Evolutionary conservation across 2,797 vertebrate species (phyloP).

Genomic region (Pipistrellus pipistrellus): DNA sequence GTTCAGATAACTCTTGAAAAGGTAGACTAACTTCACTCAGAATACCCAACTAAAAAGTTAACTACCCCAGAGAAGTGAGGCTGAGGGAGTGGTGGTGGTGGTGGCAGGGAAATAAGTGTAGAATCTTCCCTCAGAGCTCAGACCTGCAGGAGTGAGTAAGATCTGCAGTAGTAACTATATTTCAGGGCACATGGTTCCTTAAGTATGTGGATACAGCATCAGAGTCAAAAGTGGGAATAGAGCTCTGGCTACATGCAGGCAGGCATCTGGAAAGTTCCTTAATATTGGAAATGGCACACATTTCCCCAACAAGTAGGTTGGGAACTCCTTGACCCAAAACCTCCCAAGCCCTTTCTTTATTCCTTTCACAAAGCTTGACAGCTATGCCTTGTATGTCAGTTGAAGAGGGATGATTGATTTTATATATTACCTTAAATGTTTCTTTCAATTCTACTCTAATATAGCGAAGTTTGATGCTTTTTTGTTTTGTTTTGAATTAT

Average conservation of each 20-base stretch:
- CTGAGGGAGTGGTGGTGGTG: too few species aligned
- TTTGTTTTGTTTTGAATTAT: too few species aligned
- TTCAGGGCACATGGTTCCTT: not conserved
- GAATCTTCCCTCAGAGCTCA: not conserved
- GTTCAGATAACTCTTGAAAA: constrained; percentile 52
- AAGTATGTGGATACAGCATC: not conserved
- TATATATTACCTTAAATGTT: constrained; percentile 2
- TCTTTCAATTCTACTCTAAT: not conserved
- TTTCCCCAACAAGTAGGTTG: not conserved
- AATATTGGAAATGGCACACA: not conserved
- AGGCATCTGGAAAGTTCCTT: constrained; percentile 36
- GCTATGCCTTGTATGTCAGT: not conserved
- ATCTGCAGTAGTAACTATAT: not conserved
- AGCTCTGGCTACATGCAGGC: not conserved
- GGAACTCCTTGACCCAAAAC: not conserved
- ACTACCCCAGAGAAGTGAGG: not conserved
- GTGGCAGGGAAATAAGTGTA: too few species aligned
- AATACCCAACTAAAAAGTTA: constrained; percentile 56
- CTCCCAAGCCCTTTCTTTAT: not conserved
- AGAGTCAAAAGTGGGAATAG: not conserved
- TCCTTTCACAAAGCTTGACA: not conserved
- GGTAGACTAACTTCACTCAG: constrained; percentile 47
- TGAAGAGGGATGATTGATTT: constrained; percentile 19
- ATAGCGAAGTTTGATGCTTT: not conserved
- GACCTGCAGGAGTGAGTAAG: not conserved